Conservation (phyloP, 23 tunicate species). For the Botrylloides violaceus region DNA sequence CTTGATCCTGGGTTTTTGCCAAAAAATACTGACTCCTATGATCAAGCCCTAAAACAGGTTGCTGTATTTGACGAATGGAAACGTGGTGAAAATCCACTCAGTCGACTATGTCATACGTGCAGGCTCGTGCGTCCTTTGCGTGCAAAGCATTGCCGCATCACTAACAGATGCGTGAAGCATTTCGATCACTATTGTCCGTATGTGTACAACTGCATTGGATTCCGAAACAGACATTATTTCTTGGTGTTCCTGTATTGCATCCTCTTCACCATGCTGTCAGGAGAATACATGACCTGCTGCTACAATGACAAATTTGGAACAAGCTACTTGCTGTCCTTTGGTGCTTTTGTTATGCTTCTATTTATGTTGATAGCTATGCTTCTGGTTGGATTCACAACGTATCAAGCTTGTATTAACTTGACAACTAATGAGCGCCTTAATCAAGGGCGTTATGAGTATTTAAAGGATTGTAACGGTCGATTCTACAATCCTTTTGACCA, state of each 20-base stretch:
- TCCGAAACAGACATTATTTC: slow-evolving; percentile 85
- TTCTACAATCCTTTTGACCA: slow-evolving; percentile 95
- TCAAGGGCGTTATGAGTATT: slow-evolving; percentile 58
- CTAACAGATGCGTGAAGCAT: slow-evolving; percentile 94
- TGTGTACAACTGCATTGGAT: slow-evolving; percentile 86
- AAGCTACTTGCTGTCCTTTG: slow-evolving; percentile 50
- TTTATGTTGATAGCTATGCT: slow-evolving; percentile 45
- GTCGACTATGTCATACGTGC: slow-evolving; percentile 93
- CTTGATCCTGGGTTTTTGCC: slow-evolving; percentile 96
- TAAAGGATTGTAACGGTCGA: slow-evolving; percentile 81
- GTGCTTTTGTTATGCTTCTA: slow-evolving; percentile 49
- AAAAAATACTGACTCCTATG: slow-evolving; percentile 87
- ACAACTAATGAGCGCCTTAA: slow-evolving; percentile 89
- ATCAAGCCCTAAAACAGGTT: slow-evolving; percentile 84
- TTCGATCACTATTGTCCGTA: slow-evolving; percentile 99
- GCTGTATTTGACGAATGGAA: slow-evolving; percentile 94
- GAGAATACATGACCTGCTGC: slow-evolving; percentile 63
- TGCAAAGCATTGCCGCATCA: slow-evolving; percentile 92
- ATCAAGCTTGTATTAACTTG: slow-evolving; percentile 67
- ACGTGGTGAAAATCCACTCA: slow-evolving; percentile 77
- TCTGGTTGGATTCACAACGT: slow-evolving; percentile 43
- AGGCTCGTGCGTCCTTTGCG: slow-evolving; percentile 84
- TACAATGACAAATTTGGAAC: slow-evolving; percentile 31
- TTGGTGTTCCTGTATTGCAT: slow-evolving; percentile 62
- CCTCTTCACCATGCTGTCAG: slow-evolving; percentile 45